Base-by-base conservation (phyloP, 2,797 vertebrate species). In the Alfaro cultratus region DNA sequence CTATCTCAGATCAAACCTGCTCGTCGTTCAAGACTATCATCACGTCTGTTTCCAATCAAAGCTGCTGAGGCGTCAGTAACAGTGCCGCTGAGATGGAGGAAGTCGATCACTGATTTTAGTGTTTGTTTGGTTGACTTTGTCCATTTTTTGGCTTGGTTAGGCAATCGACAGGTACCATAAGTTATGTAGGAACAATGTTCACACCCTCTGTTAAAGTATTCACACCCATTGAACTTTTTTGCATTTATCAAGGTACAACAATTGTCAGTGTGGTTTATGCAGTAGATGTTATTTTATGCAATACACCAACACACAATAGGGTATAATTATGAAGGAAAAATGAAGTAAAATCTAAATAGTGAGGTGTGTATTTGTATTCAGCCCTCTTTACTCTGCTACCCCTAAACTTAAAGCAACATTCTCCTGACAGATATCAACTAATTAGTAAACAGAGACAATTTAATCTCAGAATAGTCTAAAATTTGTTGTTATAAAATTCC, bases 1-100 rank as follows among this genome's bases (percentile, higher is more conserved):
- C 86, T 85, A 83, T 18, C 68, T 82, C 82, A 81, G 81, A 70
- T 86, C 73, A 77, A 72, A 78, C 67, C 36, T 26, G 7, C 67
- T 29, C 8, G 1, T 85, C 85, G 75, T 18, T 10, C 64, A n/a
- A 71, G 79, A 51, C 76, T 73, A 62, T 57, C 67, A 18, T 85
- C 85, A 78, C 2, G 1, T 12, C 34, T 55, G 10, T 79, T 46
- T 26, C 68, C 73, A 78, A 57, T 86, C 43, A 45, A 10, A 80
- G 76, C 43, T 46, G 31, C 4, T 41, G 47, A 77, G 72, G 29
- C 45, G 18, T 71, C 23, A 55, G 73, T 71, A 29, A 29, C 7
- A 2, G 18, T 57, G 6, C 1, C 43, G 45, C 15, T 39, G 78
- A 77, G 46, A 60, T 31, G 23, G 15, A 41, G 2, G 49, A 73